Evolutionary conservation across 2,797 vertebrate species (phyloP), one percentile per base, ranked within the genome.

Genomic region (Alcedo atthis): DNA sequence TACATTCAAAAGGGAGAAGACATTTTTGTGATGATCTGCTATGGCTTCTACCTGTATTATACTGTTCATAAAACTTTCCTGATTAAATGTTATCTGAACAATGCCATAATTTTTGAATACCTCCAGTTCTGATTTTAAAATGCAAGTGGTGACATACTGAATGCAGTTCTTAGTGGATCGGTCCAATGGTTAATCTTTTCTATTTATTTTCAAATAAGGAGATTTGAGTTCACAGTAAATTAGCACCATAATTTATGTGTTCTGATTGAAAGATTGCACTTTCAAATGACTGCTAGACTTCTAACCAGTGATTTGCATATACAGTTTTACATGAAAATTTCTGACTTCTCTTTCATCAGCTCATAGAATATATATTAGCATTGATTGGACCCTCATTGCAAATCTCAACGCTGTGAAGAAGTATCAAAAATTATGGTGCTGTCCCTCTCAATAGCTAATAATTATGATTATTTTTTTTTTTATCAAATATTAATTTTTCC

Each of bases 181-280:
- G 54, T 75, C 61, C 57, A 75, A 19, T 68, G 81, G 78, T 87
- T 88, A 84, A 81, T 91, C 40, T 92, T 93, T 86, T 55, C 81
- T 94, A 46, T 92, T 91, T 95, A 85, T 95, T 93, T 93, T 94
- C 74, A 93, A 78, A 91, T 92, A 91, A 70, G 77, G 71, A 88
- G 24, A 51, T 91, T 68, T 75, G 37, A 91, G 67, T 68, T 94
- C 87, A 84, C 74, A 85, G 64, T 74, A 88, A 94, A 94, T 95
- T 88, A 86, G 85, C 73, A 85, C 59, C 48, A 61, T 75, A 81
- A 90, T 94, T 96, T 95, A 59, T 86, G 49, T 8, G 19, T 93
- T 94, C 77, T 91, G 85, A 85, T 86, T 92, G 89, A 94, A 90
- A 91, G 87, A 86, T 84, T 93, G 59, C 82, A 64, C 63, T 90